Evolutionary conservation across 92 coral and sea anemone species (phyloP).

Genomic region (Porites cylindrica): DNA sequence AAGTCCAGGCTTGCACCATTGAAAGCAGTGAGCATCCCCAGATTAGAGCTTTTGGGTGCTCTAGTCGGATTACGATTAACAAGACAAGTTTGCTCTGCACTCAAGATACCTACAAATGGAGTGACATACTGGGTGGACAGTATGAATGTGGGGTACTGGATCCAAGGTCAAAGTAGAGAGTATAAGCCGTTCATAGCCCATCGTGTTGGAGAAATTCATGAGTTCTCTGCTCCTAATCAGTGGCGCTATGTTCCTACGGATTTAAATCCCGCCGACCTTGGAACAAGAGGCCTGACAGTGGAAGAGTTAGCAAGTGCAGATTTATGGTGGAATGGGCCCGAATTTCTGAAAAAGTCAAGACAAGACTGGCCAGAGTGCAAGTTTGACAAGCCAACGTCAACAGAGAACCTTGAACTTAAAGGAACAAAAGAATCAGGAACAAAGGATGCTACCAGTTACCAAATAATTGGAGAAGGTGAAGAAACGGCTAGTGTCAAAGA

Average conservation of each 20-base stretch:
- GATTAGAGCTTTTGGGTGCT: constrained; percentile 57
- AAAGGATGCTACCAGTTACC: constrained; percentile 25
- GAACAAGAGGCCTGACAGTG: constrained; percentile 54
- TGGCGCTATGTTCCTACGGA: constrained; percentile 73
- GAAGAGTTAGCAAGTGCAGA: constrained; percentile 42
- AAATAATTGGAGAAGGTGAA: constrained; percentile 17
- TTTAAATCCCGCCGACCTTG: constrained; percentile 70
- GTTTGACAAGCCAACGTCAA: constrained; percentile 35
- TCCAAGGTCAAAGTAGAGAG: constrained; percentile 40
- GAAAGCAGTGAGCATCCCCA: constrained; percentile 63
- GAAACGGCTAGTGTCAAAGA: neutral
- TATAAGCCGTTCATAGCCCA: constrained; percentile 50
- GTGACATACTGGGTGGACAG: constrained; percentile 66
- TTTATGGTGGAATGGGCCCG: constrained; percentile 71
- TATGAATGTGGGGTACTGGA: constrained; percentile 40
- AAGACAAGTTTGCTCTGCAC: constrained; percentile 50
- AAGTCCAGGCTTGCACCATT: constrained; percentile 76
- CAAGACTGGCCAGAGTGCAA: constrained; percentile 40
- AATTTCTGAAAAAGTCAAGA: constrained; percentile 42
- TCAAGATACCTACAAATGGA: constrained; percentile 20
- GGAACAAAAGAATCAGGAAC: constrained; percentile 2
- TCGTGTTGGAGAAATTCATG: constrained; percentile 61
- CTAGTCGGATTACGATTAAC: constrained; percentile 43
- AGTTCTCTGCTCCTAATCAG: constrained; percentile 63
- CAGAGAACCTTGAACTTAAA: constrained; percentile 19